Evolutionary conservation across 2,888 invertebrate species (phyloP).

Genomic region (Acronicta aceris): DNA sequence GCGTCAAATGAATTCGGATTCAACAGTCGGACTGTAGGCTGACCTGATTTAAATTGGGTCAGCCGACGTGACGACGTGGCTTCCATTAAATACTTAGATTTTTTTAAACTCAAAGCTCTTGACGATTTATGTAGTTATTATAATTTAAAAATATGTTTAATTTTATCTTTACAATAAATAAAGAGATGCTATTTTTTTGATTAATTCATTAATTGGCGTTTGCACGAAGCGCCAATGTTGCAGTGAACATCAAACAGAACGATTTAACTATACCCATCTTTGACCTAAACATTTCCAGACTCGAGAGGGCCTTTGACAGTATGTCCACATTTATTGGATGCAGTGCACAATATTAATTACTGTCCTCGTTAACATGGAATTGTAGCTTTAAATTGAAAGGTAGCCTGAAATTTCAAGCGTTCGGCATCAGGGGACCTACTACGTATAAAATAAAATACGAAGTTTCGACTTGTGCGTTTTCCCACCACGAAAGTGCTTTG

Average conservation of each 20-base stretch:
- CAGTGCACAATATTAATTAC: background rate
- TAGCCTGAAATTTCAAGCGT: background rate
- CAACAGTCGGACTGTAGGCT: background rate
- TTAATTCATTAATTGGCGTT: no score
- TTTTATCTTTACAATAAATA: no score
- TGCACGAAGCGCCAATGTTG: no score
- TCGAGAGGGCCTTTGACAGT: background rate
- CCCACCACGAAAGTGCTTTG: no score
- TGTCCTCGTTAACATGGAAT: background rate
- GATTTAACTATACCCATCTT: no score
- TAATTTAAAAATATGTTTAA: no score
- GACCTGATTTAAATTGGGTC: slow-evolving; percentile 2
- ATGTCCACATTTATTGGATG: background rate
- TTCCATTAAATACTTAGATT: background rate
- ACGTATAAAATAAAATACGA: no score
- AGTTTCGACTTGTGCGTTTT: no score
- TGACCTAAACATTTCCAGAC: background rate
- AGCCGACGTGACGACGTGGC: no score
- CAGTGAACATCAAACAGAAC: no score
- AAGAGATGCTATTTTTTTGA: no score
- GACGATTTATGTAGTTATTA: background rate
- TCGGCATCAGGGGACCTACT: no score
- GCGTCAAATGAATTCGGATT: background rate
- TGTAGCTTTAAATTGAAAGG: background rate
- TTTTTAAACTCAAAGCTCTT: background rate